A percentile compares a stretch with the other conserved stretches of the same genome.
Evolutionary conservation across 2,113 vertebrate species (phyloP).

Genomic region (Otus sunia): DNA sequence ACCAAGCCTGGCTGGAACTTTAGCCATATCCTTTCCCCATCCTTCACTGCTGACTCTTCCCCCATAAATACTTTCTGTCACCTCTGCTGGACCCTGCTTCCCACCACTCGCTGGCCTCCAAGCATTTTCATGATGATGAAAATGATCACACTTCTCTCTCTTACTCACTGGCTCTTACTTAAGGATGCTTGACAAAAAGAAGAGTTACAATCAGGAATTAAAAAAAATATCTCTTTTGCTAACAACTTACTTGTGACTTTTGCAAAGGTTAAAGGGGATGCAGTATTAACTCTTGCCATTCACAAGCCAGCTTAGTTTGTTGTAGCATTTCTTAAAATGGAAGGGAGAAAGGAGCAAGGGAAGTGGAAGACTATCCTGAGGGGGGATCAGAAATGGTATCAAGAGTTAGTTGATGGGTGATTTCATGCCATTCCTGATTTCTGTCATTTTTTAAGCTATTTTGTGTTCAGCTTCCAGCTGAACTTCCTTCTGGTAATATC

Average conservation of each 20-base stretch:
- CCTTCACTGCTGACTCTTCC: neutral
- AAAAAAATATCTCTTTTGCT: neutral
- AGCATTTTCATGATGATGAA: neutral
- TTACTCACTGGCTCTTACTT: neutral
- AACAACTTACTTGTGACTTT: neutral
- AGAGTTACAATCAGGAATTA: neutral
- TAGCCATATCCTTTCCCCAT: neutral
- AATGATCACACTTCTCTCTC: neutral
- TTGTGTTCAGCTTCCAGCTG: too few species aligned
- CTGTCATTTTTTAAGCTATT: too few species aligned
- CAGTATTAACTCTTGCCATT: accelerated
- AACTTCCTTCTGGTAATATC: too few species aligned
- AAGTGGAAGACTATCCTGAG: neutral
- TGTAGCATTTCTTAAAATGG: neutral
- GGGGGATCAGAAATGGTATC: neutral
- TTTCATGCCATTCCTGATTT: too few species aligned
- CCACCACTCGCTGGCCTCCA: neutral
- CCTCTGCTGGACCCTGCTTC: neutral
- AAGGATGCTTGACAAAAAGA: neutral
- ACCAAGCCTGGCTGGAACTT: neutral
- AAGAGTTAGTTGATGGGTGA: neutral
- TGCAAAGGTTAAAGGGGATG: neutral
- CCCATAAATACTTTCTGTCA: neutral
- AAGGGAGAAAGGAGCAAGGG: neutral
- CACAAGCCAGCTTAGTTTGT: neutral